Percentiles rank a stretch among this genome's conserved stretches.
Evolutionary conservation across 2,797 vertebrate genomes (phyloP).

Genomic region (Squalus acanthias): DNA sequence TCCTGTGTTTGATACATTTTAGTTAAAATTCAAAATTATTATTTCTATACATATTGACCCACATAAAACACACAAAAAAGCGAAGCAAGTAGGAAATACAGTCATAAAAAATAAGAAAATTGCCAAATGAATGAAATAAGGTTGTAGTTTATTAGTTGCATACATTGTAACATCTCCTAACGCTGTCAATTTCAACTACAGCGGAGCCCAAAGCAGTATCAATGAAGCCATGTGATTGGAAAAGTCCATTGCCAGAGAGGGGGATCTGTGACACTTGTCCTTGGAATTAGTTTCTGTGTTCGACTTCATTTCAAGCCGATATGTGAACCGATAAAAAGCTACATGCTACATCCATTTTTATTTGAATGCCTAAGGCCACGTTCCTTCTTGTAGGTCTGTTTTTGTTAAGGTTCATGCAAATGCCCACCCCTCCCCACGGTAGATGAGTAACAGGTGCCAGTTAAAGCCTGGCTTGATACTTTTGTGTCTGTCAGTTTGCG

Average conservation of each 20-base stretch:
- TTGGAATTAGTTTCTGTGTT: no score
- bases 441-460: slow-evolving; percentile 35
- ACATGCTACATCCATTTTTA: rapidly evolving
- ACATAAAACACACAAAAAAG: neutral
- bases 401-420: neutral
- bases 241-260: neutral
- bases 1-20: neutral
- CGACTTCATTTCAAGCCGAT: neutral
- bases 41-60: neutral
- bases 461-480: slow-evolving; percentile 34
- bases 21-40: neutral
- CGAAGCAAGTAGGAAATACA: neutral
- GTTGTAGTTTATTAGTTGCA: neutral
- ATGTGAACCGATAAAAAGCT: neutral
- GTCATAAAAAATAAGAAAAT: neutral
- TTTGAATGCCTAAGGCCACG: neutral
- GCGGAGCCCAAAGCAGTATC: neutral
- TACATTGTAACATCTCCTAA: neutral
- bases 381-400: neutral
- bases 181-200: neutral
- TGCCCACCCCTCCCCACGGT: neutral
- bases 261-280: neutral
- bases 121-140: neutral
- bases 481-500: slow-evolving; percentile 9
- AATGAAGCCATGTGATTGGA: slow-evolving; percentile 34